A percentile compares a stretch with the other conserved stretches of the same genome.
These are phyloP conservation scores for Labeo rohita DNA, from an alignment of 2,113 vertebrate genomes.

Conservation along the genomic window DNA sequence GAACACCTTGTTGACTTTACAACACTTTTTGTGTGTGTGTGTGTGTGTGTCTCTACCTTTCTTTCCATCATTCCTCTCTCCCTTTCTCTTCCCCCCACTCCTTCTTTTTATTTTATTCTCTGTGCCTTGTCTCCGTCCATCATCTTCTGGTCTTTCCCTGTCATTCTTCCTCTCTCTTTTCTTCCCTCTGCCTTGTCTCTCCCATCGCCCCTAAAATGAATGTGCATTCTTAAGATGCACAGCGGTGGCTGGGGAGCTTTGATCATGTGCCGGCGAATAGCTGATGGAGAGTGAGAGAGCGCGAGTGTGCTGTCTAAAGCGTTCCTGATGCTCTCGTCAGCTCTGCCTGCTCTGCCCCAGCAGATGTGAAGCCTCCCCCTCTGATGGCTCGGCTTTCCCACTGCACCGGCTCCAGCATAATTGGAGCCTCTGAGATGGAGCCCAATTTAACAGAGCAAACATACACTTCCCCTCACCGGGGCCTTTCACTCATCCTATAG, in stretches of 20 bases:
- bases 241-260: slow-evolving; percentile 67
- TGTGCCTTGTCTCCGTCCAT: slow-evolving; percentile 64
- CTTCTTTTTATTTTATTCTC: slow-evolving; percentile 46
- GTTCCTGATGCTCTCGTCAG: slow-evolving; percentile 72
- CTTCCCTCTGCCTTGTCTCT: slow-evolving; percentile 49
- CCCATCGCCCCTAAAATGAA: slow-evolving; percentile 63
- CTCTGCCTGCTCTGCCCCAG: slow-evolving; percentile 65
- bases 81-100: slow-evolving; percentile 54
- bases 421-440: slow-evolving; percentile 56
- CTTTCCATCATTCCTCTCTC: neutral
- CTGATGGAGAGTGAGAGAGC: slow-evolving; percentile 61
- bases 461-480: slow-evolving; percentile 39
- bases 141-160: slow-evolving; percentile 52
- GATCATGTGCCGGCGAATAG: slow-evolving; percentile 76
- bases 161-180: slow-evolving; percentile 63
- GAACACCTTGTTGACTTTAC: slow-evolving; percentile 44
- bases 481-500: slow-evolving; percentile 53
- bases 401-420: slow-evolving; percentile 50
- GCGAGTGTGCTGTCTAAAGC: slow-evolving; percentile 72
- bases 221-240: slow-evolving; percentile 75
- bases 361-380: slow-evolving; percentile 70
- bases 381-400: slow-evolving; percentile 65
- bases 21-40: neutral
- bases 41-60: slow-evolving; percentile 8
- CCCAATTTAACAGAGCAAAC: slow-evolving; percentile 57